A percentile compares a stretch with the other conserved stretches of the same genome.
These are phyloP conservation scores for Mythimna albipuncta DNA, from an alignment of 2,888 invertebrate genomes.

Conservation along the genomic window DNA sequence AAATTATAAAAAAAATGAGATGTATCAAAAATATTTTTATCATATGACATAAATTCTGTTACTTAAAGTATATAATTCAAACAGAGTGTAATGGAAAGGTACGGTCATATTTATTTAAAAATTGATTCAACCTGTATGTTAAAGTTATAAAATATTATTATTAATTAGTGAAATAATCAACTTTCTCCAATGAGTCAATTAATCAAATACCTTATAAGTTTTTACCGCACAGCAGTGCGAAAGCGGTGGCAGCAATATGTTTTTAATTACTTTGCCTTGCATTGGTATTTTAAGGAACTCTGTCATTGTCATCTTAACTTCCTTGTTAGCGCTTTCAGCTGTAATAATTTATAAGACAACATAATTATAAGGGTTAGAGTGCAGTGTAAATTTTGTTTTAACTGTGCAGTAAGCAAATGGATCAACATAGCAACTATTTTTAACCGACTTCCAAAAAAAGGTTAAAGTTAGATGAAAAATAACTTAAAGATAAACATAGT, in stretches of 20 bases:
- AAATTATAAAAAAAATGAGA: neutral
- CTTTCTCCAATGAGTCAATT: too few species aligned
- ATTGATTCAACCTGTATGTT: too few species aligned
- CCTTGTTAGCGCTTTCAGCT: slow-evolving; percentile 68
- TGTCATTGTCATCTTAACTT: slow-evolving; percentile 75
- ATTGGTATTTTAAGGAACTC: slow-evolving; percentile 84
- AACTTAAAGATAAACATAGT: neutral
- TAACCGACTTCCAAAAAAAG: neutral
- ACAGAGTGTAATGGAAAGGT: neutral
- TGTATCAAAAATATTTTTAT: neutral
- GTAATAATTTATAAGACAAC: slow-evolving; percentile 3
- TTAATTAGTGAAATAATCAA: too few species aligned
- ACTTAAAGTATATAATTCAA: neutral
- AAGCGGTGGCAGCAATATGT: slow-evolving; percentile 74
- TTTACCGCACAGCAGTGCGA: slow-evolving; percentile 60
- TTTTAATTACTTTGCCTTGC: slow-evolving; percentile 78
- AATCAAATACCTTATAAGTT: slow-evolving; percentile 73
- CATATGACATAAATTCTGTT: neutral
- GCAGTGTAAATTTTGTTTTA: neutral
- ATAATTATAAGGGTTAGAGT: neutral
- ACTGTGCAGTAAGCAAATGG: neutral
- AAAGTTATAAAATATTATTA: too few species aligned
- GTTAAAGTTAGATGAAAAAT: neutral
- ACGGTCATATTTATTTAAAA: neutral
- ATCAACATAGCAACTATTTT: neutral